Evolutionary conservation across 1,140 invertebrate genomes (phyloP).

Genomic region (Sminthurinus signatus): DNA sequence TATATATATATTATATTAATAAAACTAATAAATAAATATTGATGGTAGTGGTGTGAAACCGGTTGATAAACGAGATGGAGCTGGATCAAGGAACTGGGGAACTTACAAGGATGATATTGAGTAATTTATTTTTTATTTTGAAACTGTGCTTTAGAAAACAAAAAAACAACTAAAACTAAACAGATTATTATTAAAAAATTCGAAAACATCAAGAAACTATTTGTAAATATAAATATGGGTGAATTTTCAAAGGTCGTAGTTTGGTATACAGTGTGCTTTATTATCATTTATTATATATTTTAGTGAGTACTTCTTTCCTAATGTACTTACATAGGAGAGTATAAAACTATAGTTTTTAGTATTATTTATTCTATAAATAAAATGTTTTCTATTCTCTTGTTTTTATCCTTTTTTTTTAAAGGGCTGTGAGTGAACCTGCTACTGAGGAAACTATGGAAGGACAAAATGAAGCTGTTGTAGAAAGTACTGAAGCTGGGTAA

Average conservation of each 20-base stretch:
- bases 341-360: background rate
- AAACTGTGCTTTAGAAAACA: background rate
- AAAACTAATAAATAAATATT: too few species aligned
- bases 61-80: constrained; percentile 87
- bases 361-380: background rate
- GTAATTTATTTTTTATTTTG: too few species aligned
- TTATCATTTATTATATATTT: background rate
- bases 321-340: too few species aligned
- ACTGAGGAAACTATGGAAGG: constrained; percentile 42
- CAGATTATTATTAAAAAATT: too few species aligned
- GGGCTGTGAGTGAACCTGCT: constrained; percentile 19
- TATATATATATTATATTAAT: too few species aligned
- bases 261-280: constrained; percentile 18
- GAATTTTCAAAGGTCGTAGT: too few species aligned
- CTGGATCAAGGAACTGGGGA: constrained; percentile 92
- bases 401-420: constrained; percentile 5
- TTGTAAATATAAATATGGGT: too few species aligned
- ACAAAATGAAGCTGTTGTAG: constrained; percentile 33
- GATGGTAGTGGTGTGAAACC: constrained; percentile 74
- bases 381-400: too few species aligned
- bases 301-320: too few species aligned
- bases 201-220: too few species aligned
- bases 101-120: constrained; percentile 84
- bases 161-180: too few species aligned
- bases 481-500: constrained; percentile 40